These are phyloP conservation scores for Arenaria interpres DNA, from an alignment of 2,113 vertebrate genomes.

Conservation along the genomic window DNA sequence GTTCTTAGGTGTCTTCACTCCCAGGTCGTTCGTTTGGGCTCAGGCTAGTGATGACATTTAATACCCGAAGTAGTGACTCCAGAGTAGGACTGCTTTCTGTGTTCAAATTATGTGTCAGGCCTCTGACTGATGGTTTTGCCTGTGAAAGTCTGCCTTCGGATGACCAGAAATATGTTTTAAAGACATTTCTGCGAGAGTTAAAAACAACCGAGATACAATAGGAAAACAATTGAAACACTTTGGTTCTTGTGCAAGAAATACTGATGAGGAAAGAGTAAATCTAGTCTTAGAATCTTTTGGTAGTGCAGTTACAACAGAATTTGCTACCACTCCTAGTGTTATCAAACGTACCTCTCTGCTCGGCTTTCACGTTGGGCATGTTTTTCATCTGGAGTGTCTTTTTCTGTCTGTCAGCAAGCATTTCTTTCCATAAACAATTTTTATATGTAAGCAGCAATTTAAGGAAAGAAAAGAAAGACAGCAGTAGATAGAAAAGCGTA, in stretches of 20 bases:
- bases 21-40: not conserved
- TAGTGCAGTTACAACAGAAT: conserved; percentile 25
- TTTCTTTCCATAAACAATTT: not conserved
- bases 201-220: not conserved
- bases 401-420: not conserved
- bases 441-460: not conserved
- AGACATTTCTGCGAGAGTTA: not conserved
- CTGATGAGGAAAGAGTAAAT: conserved; percentile 22
- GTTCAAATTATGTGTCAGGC: not conserved
- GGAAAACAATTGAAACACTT: not conserved
- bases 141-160: not conserved
- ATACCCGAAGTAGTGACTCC: not conserved
- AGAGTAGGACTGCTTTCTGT: not conserved
- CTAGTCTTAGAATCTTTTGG: not conserved
- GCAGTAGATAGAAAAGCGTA: not conserved
- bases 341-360: not conserved
- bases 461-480: not conserved
- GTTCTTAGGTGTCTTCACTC: not conserved
- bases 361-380: not conserved
- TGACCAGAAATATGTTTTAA: not conserved
- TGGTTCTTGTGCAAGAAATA: conserved; percentile 32
- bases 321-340: not conserved
- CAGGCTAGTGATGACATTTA: not conserved
- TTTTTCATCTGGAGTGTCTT: not conserved
- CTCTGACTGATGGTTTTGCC: not conserved